A percentile compares a stretch with the other conserved stretches of the same genome.
These are phyloP conservation scores for Probaryconus sp. DNA, from an alignment of 1,140 invertebrate species.

Conservation along the genomic window DNA sequence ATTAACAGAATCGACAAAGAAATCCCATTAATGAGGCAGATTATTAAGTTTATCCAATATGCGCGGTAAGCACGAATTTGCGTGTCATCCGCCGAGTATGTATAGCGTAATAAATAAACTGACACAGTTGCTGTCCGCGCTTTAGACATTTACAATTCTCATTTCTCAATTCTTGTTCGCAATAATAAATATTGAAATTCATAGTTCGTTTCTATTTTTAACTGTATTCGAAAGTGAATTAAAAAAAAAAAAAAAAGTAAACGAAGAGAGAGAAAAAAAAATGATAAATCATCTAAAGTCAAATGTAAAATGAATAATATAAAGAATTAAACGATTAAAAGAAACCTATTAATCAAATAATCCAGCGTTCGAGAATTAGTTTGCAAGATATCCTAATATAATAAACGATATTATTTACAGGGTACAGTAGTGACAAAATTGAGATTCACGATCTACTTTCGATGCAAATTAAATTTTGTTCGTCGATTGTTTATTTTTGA, in stretches of 20 bases:
- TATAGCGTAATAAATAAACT: slow-evolving; percentile 50
- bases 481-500: slow-evolving; percentile 29
- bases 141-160: slow-evolving; percentile 51
- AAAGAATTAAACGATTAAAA: no score
- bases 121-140: slow-evolving; percentile 65
- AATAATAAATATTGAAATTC: no score
- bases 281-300: slow-evolving; percentile 42
- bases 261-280: slow-evolving; percentile 28
- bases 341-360: slow-evolving; percentile 42
- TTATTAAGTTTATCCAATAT: slow-evolving; percentile 38
- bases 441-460: slow-evolving; percentile 41
- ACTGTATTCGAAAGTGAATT: slow-evolving; percentile 22
- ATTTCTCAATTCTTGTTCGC: no score
- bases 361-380: slow-evolving; percentile 55
- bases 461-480: slow-evolving; percentile 44
- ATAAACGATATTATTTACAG: slow-evolving; percentile 49
- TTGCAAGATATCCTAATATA: slow-evolving; percentile 41
- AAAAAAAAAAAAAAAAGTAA: slow-evolving; percentile 27
- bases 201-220: slow-evolving; percentile 36
- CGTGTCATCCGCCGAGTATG: slow-evolving; percentile 49
- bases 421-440: slow-evolving; percentile 39
- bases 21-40: slow-evolving; percentile 33
- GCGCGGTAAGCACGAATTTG: slow-evolving; percentile 50
- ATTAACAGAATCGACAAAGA: slow-evolving; percentile 36
- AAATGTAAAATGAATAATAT: slow-evolving; percentile 41